phyloP scores from a whole-genome alignment of 2,797 vertebrate genomes.

The Alosa sapidissima region DNA sequence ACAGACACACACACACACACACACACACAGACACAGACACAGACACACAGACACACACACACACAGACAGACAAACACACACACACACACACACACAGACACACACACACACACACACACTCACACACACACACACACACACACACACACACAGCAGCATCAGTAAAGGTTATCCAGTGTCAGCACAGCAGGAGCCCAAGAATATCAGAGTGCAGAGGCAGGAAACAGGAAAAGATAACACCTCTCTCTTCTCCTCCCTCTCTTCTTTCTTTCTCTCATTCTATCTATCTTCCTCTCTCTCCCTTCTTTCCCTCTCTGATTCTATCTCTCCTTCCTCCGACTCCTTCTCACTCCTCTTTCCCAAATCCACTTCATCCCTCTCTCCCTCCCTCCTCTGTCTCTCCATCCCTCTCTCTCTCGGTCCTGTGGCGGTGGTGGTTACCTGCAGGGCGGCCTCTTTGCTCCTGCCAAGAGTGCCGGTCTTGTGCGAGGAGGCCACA shows the following conservation, averaged over 20 bases:
- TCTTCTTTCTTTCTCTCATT: neutral
- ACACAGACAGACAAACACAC: too few species aligned
- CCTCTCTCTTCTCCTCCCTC: too few species aligned
- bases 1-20: neutral
- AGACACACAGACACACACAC: too few species aligned
- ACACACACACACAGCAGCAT: neutral
- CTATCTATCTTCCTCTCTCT: too few species aligned
- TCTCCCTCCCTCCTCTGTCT: neutral
- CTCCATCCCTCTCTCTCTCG: neutral
- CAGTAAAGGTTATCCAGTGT: conserved; percentile 11
- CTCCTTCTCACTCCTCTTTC: neutral
- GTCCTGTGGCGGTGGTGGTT: conserved; percentile 51
- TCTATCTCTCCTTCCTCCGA: neutral
- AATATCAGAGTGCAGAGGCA: neutral
- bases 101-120: neutral
- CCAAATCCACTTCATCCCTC: neutral
- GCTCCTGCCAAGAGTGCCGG: conserved; percentile 71
- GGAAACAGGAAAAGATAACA: neutral
- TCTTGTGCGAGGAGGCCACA: conserved; percentile 88
- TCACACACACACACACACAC: conserved; percentile 15
- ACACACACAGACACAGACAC: conserved; percentile 13
- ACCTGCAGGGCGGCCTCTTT: conserved; percentile 67
- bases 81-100: neutral
- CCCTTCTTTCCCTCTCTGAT: too few species aligned
- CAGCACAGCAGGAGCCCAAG: neutral